Conservation (phyloP, 2,113 vertebrate species). For the Mirounga angustirostris region DNA sequence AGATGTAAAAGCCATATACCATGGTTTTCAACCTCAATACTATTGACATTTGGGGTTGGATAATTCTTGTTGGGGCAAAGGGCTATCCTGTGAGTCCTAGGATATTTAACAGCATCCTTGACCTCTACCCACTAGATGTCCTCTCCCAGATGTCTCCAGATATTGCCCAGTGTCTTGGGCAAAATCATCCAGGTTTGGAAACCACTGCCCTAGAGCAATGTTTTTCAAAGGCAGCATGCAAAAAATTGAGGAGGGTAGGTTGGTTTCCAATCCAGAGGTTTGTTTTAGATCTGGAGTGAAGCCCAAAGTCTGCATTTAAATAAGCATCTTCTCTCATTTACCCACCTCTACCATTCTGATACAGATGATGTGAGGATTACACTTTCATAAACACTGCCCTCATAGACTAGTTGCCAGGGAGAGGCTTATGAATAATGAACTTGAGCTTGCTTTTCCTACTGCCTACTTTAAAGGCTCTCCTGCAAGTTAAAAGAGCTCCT, state of each 20-base stretch:
- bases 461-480: neutral
- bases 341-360: neutral
- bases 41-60: neutral
- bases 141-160: neutral
- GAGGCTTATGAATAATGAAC: neutral
- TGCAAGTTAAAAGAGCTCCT: neutral
- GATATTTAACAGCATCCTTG: neutral
- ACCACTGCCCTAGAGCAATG: neutral
- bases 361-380: neutral
- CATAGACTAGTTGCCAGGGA: neutral
- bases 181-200: neutral
- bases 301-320: neutral
- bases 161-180: neutral
- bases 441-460: constrained; percentile 24
- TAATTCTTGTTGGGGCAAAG: neutral
- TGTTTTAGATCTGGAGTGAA: neutral
- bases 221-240: neutral
- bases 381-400: neutral
- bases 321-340: neutral
- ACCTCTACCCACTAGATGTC: neutral
- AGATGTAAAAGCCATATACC: neutral
- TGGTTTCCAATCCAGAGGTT: constrained; percentile 36
- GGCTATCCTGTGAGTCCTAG: neutral
- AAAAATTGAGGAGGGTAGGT: neutral
- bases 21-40: neutral